Evolutionary conservation across 2,113 vertebrate species (phyloP).

Genomic region (Misgurnus anguillicaudatus): DNA sequence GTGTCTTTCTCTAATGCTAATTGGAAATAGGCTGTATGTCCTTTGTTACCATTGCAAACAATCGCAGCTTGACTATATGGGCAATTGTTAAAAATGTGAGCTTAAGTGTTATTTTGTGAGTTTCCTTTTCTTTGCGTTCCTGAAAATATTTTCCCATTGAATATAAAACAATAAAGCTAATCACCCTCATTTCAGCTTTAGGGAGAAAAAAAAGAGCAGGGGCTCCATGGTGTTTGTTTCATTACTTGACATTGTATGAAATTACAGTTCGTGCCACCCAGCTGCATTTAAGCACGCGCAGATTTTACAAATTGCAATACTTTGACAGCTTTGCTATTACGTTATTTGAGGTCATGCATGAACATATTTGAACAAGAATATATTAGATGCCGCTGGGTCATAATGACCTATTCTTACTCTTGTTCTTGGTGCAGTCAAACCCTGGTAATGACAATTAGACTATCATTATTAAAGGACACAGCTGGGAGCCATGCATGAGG

Average conservation of each 20-base stretch:
- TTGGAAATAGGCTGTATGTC: neutral
- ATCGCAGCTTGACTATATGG: neutral
- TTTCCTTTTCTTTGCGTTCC: too few species aligned
- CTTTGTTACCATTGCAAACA: neutral
- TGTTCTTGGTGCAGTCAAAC: neutral
- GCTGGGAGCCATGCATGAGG: neutral
- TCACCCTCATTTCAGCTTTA: neutral
- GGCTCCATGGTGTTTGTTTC: slow-evolving; percentile 6
- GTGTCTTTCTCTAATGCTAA: too few species aligned
- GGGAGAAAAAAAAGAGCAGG: neutral
- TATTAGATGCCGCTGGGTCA: neutral
- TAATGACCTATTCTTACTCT: neutral
- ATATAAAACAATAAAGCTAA: neutral
- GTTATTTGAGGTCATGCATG: neutral
- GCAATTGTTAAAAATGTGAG: neutral
- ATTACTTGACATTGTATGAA: slow-evolving; percentile 1
- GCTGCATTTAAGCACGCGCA: neutral
- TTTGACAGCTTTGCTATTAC: neutral
- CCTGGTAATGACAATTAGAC: neutral
- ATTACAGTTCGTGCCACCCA: neutral
- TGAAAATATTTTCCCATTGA: neutral
- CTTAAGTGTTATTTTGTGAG: too few species aligned
- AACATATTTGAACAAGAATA: neutral
- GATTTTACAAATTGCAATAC: neutral
- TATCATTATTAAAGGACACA: neutral